These are phyloP conservation scores for Arvicanthis niloticus DNA, from an alignment of 2,113 vertebrate species.

Conservation along the genomic window DNA sequence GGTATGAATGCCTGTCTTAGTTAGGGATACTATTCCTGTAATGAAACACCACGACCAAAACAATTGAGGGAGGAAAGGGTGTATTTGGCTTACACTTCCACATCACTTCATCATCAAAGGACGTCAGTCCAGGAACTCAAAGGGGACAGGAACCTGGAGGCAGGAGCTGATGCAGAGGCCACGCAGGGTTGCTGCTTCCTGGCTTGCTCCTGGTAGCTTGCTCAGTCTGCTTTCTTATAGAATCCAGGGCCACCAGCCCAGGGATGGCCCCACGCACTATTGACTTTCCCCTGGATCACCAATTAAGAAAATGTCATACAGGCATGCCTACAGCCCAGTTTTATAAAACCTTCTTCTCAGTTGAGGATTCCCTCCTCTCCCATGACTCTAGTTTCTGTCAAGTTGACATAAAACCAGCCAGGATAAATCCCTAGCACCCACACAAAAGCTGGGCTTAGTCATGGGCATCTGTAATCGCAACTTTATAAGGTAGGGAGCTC, in stretches of 20 bases:
- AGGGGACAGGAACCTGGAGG: too few species aligned
- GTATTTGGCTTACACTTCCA: too few species aligned
- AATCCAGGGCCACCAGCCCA: background rate
- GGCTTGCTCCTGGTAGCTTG: too few species aligned
- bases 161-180: too few species aligned
- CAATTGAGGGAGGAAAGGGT: too few species aligned
- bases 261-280: background rate
- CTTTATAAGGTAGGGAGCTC: background rate
- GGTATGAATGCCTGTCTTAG: too few species aligned
- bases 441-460: background rate
- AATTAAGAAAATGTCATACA: background rate
- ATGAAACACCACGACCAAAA: too few species aligned
- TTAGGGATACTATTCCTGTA: too few species aligned
- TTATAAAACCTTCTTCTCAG: background rate
- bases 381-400: background rate
- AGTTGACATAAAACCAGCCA: background rate
- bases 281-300: background rate
- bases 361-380: background rate
- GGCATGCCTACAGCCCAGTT: background rate
- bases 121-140: too few species aligned
- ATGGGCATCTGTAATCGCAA: background rate
- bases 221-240: background rate
- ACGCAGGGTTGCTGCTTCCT: too few species aligned
- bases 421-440: background rate
- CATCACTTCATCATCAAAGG: too few species aligned